Base-by-base conservation (phyloP, 1,140 invertebrate genomes). In the Tribolium castaneum region DNA sequence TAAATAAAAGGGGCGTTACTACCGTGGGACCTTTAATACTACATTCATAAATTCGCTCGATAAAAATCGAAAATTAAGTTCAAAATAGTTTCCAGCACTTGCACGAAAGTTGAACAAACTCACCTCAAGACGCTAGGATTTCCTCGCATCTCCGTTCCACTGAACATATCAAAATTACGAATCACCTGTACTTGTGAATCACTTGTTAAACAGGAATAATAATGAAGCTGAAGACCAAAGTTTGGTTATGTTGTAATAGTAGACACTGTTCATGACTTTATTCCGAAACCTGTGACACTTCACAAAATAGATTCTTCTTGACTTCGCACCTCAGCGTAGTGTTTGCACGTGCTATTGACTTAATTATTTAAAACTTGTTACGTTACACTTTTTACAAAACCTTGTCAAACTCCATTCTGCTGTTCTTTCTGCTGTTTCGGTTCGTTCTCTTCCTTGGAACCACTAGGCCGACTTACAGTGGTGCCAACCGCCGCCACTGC, bases 341-440 rank as follows among this genome's bases (percentile, higher is more conserved):
- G 59, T 66, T 66, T 39, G 34, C 59, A 66, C 59, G 59, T 66
- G 59, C 45, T 66, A 66, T 35, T 35, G 25, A 66, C 30, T 66
- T 66, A 35, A 35, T 66, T 66, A 66, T 66, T 66, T 66, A 66
- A 66, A 66, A 66, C 59, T 45, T 66, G 59, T 66, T 66, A 66
- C 59, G 59, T 66, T 66, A 66, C 59, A 66, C 39, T 66, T 66
- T 66, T 30, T 35, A 66, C 59, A 13, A 66, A 66, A 66, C 59
- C 59, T 66, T 66, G 59, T 66, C 71, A 73, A 73, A 73, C 71
- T 73, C 71, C 71, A 73, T 73, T 73, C 71, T 73, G 71, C 71
- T 73, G 16, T 19, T 19, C 16, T 19, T 54, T 73, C 52, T 30
- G 71, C 50, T 72, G 25, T 30, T 62, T 34, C 30, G 56, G n/a